Percentiles rank a stretch among this genome's conserved stretches.
Evolutionary conservation across 2,797 vertebrate species (phyloP).

Genomic region (Hemibagrus guttatus): DNA sequence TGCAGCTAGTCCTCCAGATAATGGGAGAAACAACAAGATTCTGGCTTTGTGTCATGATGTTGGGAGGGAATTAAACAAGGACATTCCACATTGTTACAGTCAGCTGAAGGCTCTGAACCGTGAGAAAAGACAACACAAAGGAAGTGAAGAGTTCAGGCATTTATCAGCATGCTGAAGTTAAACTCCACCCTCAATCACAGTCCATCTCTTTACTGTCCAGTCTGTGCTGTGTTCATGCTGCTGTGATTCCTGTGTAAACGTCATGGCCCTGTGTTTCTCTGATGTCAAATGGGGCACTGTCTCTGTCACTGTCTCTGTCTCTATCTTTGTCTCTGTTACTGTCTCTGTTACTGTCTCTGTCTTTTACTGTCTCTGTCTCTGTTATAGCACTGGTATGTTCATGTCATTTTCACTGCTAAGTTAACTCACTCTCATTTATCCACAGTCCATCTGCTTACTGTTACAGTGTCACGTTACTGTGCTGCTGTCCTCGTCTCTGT

Average conservation of each 20-base stretch:
- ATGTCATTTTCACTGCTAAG: too few relatives aligned
- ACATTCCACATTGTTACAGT: conserved; percentile 1
- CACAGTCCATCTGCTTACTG: too few relatives aligned
- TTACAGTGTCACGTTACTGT: too few relatives aligned
- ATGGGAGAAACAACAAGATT: neutral
- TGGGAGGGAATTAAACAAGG: neutral
- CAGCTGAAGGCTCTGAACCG: neutral
- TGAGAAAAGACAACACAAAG: neutral
- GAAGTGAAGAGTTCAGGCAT: neutral
- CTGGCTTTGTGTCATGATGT: neutral
- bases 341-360: too few relatives aligned
- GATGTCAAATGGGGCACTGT: neutral
- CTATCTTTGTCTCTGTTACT: too few relatives aligned
- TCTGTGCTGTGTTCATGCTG: neutral
- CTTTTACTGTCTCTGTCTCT: too few relatives aligned
- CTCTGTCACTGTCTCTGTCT: neutral
- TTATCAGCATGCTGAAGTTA: neutral
- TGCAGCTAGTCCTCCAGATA: neutral
- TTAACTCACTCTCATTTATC: too few relatives aligned
- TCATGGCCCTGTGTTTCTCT: neutral
- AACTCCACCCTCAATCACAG: neutral
- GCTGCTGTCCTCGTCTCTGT: too few relatives aligned
- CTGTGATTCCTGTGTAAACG: neutral
- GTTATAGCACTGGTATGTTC: too few relatives aligned
- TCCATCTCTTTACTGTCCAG: neutral